Percentiles rank a stretch among this genome's conserved stretches.
Evolutionary conservation across 2,113 vertebrate species (phyloP).

Genomic region (Tichodroma muraria): DNA sequence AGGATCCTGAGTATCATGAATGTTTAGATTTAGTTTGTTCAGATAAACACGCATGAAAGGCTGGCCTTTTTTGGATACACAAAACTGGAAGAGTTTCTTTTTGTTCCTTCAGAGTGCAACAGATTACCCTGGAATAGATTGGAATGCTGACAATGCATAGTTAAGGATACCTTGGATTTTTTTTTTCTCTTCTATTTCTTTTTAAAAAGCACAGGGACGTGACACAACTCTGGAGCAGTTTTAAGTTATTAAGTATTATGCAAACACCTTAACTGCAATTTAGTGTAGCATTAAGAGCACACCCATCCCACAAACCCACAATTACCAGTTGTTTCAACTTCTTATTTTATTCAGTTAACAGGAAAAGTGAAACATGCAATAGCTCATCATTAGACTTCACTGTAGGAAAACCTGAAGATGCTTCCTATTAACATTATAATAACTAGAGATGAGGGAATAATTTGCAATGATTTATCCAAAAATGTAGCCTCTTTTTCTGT

Average conservation of each 20-base stretch:
- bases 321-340: conserved; percentile 6
- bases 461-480: conserved; percentile 60
- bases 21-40: not conserved
- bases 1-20: not conserved
- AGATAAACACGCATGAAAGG: not conserved
- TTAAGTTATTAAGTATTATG: not conserved
- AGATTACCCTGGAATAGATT: not conserved
- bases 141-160: not conserved
- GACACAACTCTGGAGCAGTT: not conserved
- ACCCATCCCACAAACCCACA: not conserved
- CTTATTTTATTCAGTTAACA: conserved; percentile 8
- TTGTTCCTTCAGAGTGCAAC: not conserved
- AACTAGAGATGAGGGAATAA: conserved; percentile 51
- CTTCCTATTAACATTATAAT: conserved; percentile 47
- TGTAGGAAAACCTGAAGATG: conserved; percentile 39
- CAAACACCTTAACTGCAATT: conserved; percentile 15
- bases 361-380: conserved; percentile 15
- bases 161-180: not conserved
- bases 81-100: not conserved
- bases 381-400: conserved; percentile 32
- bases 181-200: not conserved
- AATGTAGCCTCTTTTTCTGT: conserved; percentile 47
- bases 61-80: not conserved
- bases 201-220: not conserved
- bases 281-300: not conserved